phyloP scores from a whole-genome alignment of 2,113 vertebrate species.

The Lucifuga dentata region DNA sequence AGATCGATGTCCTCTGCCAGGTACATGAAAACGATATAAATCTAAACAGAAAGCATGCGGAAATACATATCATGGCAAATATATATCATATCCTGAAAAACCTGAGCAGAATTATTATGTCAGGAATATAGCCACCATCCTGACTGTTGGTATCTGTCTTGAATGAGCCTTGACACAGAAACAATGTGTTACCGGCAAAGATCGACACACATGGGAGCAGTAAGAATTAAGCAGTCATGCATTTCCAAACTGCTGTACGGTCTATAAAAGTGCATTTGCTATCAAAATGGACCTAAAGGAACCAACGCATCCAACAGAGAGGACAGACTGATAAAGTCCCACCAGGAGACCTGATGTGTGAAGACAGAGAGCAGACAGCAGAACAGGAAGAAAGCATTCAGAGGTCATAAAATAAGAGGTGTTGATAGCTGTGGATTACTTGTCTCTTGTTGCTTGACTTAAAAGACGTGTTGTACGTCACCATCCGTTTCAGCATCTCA shows the following conservation, averaged over 20 bases:
- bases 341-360: conserved; percentile 5
- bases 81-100: too few relatives aligned
- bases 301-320: conserved; percentile 8
- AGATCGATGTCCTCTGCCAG: background rate
- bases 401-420: background rate
- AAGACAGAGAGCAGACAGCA: background rate
- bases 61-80: too few relatives aligned
- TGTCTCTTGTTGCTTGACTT: conserved; percentile 88
- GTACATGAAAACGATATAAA: background rate
- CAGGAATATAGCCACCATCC: too few relatives aligned
- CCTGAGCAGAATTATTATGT: too few relatives aligned
- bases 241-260: conserved; percentile 10
- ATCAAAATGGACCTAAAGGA: conserved; percentile 20
- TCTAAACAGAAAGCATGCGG: too few relatives aligned
- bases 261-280: conserved; percentile 30
- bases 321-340: conserved; percentile 2
- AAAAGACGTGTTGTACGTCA: conserved; percentile 98
- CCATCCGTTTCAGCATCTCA: conserved; percentile 99
- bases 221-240: background rate
- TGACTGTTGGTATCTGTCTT: background rate
- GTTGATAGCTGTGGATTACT: conserved; percentile 79
- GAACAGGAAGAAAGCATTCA: conserved; percentile 32
- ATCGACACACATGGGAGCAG: background rate
- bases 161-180: background rate
- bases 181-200: background rate